Percentiles rank a stretch among this genome's conserved stretches.
phyloP scores from a whole-genome alignment of 2,888 invertebrate species.

The Darwinula stevensoni region DNA sequence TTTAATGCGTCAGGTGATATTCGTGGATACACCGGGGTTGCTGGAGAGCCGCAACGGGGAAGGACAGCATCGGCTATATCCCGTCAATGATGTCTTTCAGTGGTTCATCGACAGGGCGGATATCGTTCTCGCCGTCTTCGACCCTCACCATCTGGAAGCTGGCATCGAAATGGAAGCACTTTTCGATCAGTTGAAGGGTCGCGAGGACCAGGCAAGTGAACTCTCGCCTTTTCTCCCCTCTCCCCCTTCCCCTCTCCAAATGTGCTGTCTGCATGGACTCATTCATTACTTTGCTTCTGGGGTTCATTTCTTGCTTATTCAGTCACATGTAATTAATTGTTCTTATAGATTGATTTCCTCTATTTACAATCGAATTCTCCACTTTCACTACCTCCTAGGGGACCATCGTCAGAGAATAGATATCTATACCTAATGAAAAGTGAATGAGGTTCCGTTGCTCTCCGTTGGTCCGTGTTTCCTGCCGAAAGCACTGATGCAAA shows the following conservation, averaged over 20 bases:
- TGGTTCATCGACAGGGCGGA: slow-evolving; percentile 93
- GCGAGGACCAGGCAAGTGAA: slow-evolving; percentile 52
- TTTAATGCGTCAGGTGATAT: slow-evolving; percentile 61
- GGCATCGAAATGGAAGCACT: slow-evolving; percentile 83
- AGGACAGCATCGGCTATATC: slow-evolving; percentile 44
- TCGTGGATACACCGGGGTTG: slow-evolving; percentile 86
- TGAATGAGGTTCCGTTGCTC: too few species aligned
- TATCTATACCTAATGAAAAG: too few species aligned
- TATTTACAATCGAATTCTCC: too few species aligned
- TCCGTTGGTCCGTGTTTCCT: too few species aligned
- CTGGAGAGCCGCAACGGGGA: slow-evolving; percentile 76
- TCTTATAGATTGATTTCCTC: too few species aligned
- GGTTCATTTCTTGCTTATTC: too few species aligned
- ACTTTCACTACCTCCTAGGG: too few species aligned
- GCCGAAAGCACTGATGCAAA: too few species aligned
- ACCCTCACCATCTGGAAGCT: slow-evolving; percentile 78
- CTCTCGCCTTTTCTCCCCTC: background rate
- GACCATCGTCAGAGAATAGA: too few species aligned
- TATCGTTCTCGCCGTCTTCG: slow-evolving; percentile 78
- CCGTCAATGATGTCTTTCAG: slow-evolving; percentile 82
- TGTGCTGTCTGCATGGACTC: too few species aligned
- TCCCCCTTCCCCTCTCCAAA: background rate
- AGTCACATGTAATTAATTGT: too few species aligned
- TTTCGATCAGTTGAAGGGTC: slow-evolving; percentile 71
- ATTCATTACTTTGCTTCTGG: too few species aligned